phyloP scores from a whole-genome alignment of 2,113 vertebrate genomes.

The Oncorhynchus gorbuscha region DNA sequence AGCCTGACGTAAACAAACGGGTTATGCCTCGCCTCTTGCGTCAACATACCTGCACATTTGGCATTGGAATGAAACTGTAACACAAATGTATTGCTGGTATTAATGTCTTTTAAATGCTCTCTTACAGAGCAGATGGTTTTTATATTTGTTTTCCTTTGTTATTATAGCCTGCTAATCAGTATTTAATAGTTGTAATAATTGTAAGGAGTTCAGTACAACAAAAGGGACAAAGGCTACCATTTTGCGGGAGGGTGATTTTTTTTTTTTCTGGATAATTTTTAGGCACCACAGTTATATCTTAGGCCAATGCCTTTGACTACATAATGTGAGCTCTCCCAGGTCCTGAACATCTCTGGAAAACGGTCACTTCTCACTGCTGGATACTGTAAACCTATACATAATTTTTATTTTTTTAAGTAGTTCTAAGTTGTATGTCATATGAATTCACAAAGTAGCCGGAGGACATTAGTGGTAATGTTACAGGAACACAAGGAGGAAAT shows the following conservation, averaged over 20 bases:
- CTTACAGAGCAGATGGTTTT: slow-evolving; percentile 32
- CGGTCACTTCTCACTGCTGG: slow-evolving; percentile 57
- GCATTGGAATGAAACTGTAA: slow-evolving; percentile 26
- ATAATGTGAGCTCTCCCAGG: slow-evolving; percentile 15
- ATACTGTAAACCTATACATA: slow-evolving; percentile 28
- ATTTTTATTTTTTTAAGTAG: slow-evolving; percentile 30
- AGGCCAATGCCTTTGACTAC: not conserved
- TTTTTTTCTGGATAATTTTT: slow-evolving; percentile 13
- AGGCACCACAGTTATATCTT: slow-evolving; percentile 1
- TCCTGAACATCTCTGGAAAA: slow-evolving; percentile 39
- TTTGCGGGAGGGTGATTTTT: slow-evolving; percentile 23
- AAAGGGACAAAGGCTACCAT: slow-evolving; percentile 64
- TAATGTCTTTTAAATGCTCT: slow-evolving; percentile 48
- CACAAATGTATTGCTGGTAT: slow-evolving; percentile 43
- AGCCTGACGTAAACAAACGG: slow-evolving; percentile 30
- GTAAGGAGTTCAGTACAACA: slow-evolving; percentile 51
- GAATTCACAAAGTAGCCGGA: slow-evolving; percentile 25
- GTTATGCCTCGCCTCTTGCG: not conserved
- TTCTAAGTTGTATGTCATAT: slow-evolving; percentile 44
- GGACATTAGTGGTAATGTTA: slow-evolving; percentile 47
- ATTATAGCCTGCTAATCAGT: slow-evolving; percentile 73
- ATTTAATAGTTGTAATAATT: slow-evolving; percentile 73
- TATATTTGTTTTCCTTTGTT: slow-evolving; percentile 40
- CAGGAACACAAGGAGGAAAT: slow-evolving; percentile 25
- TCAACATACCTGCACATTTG: slow-evolving; percentile 17